Evolutionary conservation across 2,113 vertebrate species (phyloP).

Genomic region (Odocoileus hemionus): DNA sequence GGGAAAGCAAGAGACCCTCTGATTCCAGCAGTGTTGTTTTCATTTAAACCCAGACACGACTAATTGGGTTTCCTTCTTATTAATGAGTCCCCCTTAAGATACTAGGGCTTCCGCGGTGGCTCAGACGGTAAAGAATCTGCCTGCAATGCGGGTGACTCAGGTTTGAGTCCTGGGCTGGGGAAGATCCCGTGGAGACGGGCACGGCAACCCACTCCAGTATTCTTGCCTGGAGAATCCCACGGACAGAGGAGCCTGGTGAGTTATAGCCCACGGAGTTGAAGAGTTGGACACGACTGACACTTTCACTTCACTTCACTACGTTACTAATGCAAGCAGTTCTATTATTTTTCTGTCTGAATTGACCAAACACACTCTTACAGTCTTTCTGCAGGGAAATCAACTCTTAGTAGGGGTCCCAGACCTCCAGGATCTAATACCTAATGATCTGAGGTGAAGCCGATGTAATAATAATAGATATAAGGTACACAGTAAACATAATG

Average conservation of each 20-base stretch:
- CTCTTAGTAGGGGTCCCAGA: not conserved
- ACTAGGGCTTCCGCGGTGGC: not conserved
- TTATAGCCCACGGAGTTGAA: accelerated
- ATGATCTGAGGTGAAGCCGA: not conserved
- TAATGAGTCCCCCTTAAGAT: slow-evolving; percentile 65
- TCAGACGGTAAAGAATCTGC: not conserved
- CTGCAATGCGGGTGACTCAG: not conserved
- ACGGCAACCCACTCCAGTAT: not conserved
- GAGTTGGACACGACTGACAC: not conserved
- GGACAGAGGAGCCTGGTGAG: not conserved
- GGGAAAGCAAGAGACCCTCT: not conserved
- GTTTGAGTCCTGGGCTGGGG: not conserved
- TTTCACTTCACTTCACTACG: not conserved
- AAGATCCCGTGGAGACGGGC: not conserved
- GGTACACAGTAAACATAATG: not conserved
- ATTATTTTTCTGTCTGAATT: slow-evolving; percentile 73
- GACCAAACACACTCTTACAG: slow-evolving; percentile 52
- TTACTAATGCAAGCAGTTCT: slow-evolving; percentile 66
- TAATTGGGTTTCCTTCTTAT: slow-evolving; percentile 67
- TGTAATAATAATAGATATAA: not conserved
- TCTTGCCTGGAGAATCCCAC: not conserved
- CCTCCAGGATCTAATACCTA: not conserved
- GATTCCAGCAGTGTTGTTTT: not conserved
- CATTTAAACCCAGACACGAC: slow-evolving; percentile 48
- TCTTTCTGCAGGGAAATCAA: not conserved